phyloP scores from a whole-genome alignment of 1,140 invertebrate species.

The Drosophila tsacasi region DNA sequence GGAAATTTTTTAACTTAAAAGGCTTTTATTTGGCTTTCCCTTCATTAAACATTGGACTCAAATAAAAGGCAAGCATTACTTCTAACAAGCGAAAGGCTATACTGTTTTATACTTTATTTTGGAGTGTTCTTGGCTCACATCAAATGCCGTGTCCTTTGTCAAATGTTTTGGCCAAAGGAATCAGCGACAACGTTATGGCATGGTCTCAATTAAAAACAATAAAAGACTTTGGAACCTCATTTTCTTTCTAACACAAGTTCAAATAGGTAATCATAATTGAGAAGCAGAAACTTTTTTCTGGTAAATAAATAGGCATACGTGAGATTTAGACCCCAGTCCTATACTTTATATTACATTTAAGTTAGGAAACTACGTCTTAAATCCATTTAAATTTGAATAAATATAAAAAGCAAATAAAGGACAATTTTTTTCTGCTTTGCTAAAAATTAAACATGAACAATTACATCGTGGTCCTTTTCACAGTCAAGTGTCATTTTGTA shows the following conservation, averaged over 20 bases:
- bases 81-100: not conserved
- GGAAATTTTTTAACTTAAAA: too few species aligned
- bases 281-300: not conserved
- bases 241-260: not conserved
- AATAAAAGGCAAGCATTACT: too few species aligned
- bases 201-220: not conserved
- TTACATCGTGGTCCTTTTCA: slow-evolving; percentile 84
- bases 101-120: not conserved
- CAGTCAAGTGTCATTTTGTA: slow-evolving; percentile 80
- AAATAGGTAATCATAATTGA: not conserved
- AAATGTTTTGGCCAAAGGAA: not conserved
- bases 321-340: not conserved
- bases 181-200: not conserved
- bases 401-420: not conserved
- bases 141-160: not conserved
- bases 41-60: too few species aligned
- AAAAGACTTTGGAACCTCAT: not conserved
- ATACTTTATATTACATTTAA: not conserved
- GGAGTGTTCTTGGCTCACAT: not conserved
- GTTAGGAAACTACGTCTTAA: not conserved
- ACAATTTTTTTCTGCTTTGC: not conserved
- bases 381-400: not conserved
- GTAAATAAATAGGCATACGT: not conserved
- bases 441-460: slow-evolving; percentile 60
- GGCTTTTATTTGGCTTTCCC: too few species aligned